phyloP scores from a whole-genome alignment of 2,888 invertebrate genomes.

The Tenthredo notha region DNA sequence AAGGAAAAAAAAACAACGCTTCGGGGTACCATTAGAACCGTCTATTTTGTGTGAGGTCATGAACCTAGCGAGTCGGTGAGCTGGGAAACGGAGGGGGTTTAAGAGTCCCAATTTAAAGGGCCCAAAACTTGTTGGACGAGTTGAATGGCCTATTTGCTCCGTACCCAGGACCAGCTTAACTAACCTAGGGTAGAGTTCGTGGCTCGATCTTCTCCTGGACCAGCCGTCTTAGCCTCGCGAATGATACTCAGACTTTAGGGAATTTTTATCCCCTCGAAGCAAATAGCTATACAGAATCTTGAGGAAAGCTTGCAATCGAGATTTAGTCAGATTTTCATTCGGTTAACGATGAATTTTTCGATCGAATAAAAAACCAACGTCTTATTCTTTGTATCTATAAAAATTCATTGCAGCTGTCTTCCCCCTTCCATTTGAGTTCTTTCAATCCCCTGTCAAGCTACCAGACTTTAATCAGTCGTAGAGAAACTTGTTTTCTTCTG shows the following conservation, averaged over 20 bases:
- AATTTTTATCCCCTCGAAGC: background rate
- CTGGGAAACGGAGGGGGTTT: constrained; percentile 2
- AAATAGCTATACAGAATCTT: background rate
- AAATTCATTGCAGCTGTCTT: background rate
- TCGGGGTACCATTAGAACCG: constrained; percentile 51
- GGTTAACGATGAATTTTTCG: background rate
- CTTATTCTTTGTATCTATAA: background rate
- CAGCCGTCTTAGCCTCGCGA: background rate
- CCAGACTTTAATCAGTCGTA: background rate
- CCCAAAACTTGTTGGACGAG: constrained; percentile 53
- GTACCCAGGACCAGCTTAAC: constrained; percentile 49
- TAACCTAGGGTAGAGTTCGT: constrained; percentile 48
- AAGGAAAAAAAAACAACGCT: constrained; percentile 14
- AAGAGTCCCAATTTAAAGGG: constrained; percentile 54
- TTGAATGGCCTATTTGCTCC: constrained; percentile 55
- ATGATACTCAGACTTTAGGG: background rate
- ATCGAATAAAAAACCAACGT: background rate
- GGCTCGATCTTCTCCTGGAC: constrained; percentile 10
- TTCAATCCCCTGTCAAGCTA: background rate
- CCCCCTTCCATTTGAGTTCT: background rate
- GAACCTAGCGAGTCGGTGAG: constrained; percentile 45
- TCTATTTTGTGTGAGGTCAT: constrained; percentile 54
- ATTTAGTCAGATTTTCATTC: background rate
- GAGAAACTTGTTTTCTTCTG: background rate
- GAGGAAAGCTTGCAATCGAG: too few species aligned